A percentile compares a stretch with the other conserved stretches of the same genome.
Evolutionary conservation across 2,888 invertebrate species (phyloP).

Genomic region (Drosophila incognita): DNA sequence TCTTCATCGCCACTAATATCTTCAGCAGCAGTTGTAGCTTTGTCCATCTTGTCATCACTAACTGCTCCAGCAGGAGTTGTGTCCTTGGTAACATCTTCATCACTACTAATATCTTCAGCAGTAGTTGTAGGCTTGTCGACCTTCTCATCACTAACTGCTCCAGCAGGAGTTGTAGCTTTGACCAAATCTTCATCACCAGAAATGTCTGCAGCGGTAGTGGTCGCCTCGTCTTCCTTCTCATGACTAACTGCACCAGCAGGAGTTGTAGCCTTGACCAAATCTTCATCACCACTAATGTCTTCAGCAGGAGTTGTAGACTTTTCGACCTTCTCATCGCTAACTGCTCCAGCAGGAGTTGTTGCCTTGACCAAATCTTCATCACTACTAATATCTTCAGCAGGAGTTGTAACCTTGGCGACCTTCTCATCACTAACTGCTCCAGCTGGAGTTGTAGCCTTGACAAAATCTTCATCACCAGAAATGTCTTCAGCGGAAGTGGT

Average conservation of each 20-base stretch:
- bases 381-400: constrained; percentile 1
- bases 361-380: too few relatives aligned
- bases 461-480: constrained; percentile 19
- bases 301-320: constrained; percentile 2
- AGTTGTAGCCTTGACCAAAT: neutral
- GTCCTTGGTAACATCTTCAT: neutral
- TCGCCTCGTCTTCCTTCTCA: neutral
- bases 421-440: constrained; percentile 15
- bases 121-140: neutral
- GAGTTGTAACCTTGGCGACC: neutral
- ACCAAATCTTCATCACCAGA: neutral
- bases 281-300: neutral
- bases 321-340: too few relatives aligned
- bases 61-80: constrained; percentile 1
- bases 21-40: constrained; percentile 21
- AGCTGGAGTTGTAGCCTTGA: constrained; percentile 7
- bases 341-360: too few relatives aligned
- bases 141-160: constrained; percentile 17
- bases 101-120: neutral
- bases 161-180: constrained; percentile 13
- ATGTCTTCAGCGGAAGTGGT: constrained; percentile 6
- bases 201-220: neutral
- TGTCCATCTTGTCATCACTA: constrained; percentile 20
- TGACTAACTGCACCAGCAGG: neutral
- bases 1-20: constrained; percentile 31